Evolutionary conservation across 2,888 invertebrate species (phyloP).

Genomic region (Drosophila mimica): DNA sequence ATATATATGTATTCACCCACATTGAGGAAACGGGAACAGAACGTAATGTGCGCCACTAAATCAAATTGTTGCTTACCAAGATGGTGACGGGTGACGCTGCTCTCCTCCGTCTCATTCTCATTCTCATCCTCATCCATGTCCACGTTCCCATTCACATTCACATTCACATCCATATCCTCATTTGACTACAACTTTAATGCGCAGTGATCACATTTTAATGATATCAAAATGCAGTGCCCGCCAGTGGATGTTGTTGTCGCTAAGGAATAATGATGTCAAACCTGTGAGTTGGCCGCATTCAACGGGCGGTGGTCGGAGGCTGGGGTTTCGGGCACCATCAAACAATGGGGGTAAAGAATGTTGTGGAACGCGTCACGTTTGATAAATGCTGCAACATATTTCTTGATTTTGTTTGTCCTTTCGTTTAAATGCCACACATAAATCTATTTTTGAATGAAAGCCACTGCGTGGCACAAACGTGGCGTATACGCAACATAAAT

Average conservation of each 20-base stretch:
- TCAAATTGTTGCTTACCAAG: constrained; percentile 67
- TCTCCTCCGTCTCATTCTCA: constrained; percentile 10
- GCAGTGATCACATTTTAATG: constrained; percentile 83
- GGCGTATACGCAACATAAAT: constrained; percentile 67
- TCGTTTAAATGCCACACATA: constrained; percentile 78
- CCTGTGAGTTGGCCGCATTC: constrained; percentile 14
- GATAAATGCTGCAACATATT: constrained; percentile 76
- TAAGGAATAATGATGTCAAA: constrained; percentile 66
- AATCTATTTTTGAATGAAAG: constrained; percentile 83
- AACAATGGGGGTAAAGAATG: constrained; percentile 42
- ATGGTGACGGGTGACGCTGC: constrained; percentile 37
- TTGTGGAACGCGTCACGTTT: constrained; percentile 68
- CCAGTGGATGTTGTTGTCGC: constrained; percentile 23
- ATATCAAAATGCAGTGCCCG: constrained; percentile 71
- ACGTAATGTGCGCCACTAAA: constrained; percentile 68
- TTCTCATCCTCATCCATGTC: constrained; percentile 1
- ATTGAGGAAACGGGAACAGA: constrained; percentile 26
- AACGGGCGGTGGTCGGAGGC: not conserved
- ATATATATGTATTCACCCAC: constrained; percentile 29
- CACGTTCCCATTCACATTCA: not conserved
- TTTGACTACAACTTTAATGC: constrained; percentile 77
- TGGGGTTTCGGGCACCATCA: not conserved
- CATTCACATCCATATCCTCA: constrained; percentile 47
- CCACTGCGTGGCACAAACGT: constrained; percentile 49
- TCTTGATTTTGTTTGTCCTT: constrained; percentile 65